phyloP scores from a whole-genome alignment of 2,888 invertebrate genomes.

The Lagria hirta region DNA sequence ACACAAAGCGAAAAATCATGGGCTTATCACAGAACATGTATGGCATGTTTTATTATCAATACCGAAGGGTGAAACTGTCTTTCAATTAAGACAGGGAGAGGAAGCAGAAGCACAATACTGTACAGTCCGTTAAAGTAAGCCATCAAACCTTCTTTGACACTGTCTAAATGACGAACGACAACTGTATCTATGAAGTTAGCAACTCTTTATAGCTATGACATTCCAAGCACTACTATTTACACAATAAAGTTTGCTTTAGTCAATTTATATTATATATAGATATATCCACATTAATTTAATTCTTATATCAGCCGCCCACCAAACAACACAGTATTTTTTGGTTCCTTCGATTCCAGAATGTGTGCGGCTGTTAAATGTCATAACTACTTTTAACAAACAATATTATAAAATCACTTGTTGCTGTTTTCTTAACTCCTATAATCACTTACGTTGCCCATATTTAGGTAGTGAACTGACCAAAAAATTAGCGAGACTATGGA shows the following conservation, averaged over 20 bases:
- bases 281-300: constrained; percentile 12
- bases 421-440: constrained; percentile 11
- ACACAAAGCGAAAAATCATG: constrained; percentile 32
- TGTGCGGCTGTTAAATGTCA: constrained; percentile 22
- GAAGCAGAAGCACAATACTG: constrained; percentile 33
- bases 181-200: constrained; percentile 23
- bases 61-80: constrained; percentile 28
- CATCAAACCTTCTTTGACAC: constrained; percentile 23
- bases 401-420: constrained; percentile 25
- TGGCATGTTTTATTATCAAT: constrained; percentile 35
- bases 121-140: constrained; percentile 31
- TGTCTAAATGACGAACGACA: constrained; percentile 24
- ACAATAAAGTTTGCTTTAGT: constrained; percentile 15
- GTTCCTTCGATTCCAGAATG: constrained; percentile 7
- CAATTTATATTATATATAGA: too few relatives aligned
- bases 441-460: constrained; percentile 16
- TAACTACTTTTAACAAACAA: constrained; percentile 18
- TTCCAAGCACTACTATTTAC: constrained; percentile 29
- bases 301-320: constrained; percentile 15
- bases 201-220: constrained; percentile 21
- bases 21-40: constrained; percentile 40
- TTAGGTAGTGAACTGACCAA: constrained; percentile 7
- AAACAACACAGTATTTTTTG: constrained; percentile 10
- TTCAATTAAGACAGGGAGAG: constrained; percentile 22
- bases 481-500: constrained; percentile 5